Evolutionary conservation across 2,113 vertebrate species (phyloP), one percentile per base, ranked within the genome.

Genomic region (Saccopteryx leptura): DNA sequence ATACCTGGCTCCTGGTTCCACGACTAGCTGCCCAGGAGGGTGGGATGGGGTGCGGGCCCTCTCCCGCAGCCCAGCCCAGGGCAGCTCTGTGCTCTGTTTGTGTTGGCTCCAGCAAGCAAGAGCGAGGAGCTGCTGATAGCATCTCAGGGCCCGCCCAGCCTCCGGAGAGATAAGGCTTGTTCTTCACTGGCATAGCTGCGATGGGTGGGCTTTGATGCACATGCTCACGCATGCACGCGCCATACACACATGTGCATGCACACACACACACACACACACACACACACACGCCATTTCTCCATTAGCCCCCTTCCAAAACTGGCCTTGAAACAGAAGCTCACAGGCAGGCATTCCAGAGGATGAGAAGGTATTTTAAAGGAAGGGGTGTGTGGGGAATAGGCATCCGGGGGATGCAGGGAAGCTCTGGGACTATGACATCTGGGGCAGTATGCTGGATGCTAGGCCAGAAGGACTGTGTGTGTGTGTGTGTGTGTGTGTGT

Each of bases 1-100:
- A 94, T 97, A 97, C 78, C 93, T 92, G 88, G 96, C 90, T 95
- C 52, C 68, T 74, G 76, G 80, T 78, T 94, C 72, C 39, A 6
- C 21, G 63, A 60, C 61, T 75, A 76, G 82, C 92, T 91, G 91
- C 90, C 93, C 86, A 71, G 48, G 58, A 88, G 96, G 82, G 92
- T 88, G 93, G 93, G 93, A 75, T 5, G 6, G 71, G 95, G 95
- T 61, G 12, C 68, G 84, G 65, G 79, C 65, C 88, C 58, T 86
- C 71, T 87, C 78, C 2, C 9, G 72, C 5, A 2, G 93, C 54
- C 60, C 1, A 0, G 83, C 68, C 91, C 28, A 8, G 33, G 91
- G 86, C 5, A 1, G 75, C 69, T 65, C 84, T 66, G 23, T 28
- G 48, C 74, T 82, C 78, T 97, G 50, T 91, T 97, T 96, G 31